Percentiles rank a stretch among this genome's conserved stretches.
Conservation (phyloP, 2,113 vertebrate species). For the Microtus richardsoni region DNA sequence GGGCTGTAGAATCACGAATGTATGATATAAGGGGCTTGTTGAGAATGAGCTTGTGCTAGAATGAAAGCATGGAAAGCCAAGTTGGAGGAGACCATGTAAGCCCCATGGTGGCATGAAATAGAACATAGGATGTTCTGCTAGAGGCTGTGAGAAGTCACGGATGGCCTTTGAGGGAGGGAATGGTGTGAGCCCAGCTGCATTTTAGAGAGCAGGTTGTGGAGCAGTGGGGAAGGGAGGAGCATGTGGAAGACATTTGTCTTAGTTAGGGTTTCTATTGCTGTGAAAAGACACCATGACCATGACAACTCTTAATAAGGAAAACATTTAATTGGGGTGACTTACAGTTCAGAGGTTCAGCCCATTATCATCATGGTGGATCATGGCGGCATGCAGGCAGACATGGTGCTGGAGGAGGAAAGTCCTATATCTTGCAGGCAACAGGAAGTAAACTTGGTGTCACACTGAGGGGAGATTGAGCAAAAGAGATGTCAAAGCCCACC, state of each 20-base stretch:
- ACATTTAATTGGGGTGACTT: not conserved
- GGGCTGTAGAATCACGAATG: not conserved
- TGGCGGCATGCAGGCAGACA: not conserved
- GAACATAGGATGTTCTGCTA: not conserved
- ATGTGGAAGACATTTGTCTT: not conserved
- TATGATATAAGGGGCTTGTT: accelerated
- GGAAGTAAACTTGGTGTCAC: not conserved
- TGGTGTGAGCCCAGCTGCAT: not conserved
- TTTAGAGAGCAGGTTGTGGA: not conserved
- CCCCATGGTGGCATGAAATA: not conserved
- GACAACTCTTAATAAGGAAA: not conserved
- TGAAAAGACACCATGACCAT: not conserved
- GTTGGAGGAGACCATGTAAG: not conserved
- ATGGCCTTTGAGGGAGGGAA: not conserved
- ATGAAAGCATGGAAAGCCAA: too few relatives aligned
- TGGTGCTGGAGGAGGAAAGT: not conserved
- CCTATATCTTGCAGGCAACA: not conserved
- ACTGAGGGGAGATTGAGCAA: not conserved
- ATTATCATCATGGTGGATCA: not conserved
- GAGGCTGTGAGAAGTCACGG: not conserved
- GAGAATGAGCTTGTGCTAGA: not conserved
- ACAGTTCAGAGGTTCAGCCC: not conserved
- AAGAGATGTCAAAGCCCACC: not conserved
- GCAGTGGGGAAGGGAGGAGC: not conserved
- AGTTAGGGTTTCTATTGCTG: not conserved